Evolutionary conservation across 2,888 invertebrate species (phyloP).

Genomic region (Drosophila limbata): DNA sequence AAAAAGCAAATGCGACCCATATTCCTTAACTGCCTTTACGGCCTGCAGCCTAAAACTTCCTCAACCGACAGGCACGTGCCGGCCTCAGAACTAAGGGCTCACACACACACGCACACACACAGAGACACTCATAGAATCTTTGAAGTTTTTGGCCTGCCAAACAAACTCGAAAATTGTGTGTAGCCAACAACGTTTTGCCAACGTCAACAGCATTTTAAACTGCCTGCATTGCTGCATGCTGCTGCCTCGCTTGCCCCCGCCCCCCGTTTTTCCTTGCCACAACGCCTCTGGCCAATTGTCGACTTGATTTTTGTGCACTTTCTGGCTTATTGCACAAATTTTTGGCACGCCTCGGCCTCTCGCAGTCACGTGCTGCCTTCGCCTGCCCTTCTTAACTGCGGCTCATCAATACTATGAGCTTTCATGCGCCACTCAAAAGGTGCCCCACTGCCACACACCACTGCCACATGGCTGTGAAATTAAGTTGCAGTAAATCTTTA

Average conservation of each 20-base stretch:
- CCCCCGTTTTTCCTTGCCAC: background rate
- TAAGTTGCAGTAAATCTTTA: conserved; percentile 62
- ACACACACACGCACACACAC: conserved; percentile 7
- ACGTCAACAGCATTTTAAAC: conserved; percentile 69
- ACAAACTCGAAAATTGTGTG: conserved; percentile 63
- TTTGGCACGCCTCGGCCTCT: conserved; percentile 25
- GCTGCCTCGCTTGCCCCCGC: background rate
- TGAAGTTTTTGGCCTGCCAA: conserved; percentile 55
- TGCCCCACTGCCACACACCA: background rate
- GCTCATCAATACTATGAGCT: conserved; percentile 64
- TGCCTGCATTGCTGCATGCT: conserved; percentile 47
- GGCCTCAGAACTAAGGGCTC: conserved; percentile 29
- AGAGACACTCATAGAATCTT: background rate
- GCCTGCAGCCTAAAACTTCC: conserved; percentile 43
- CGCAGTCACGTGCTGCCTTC: conserved; percentile 57
- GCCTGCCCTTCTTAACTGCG: conserved; percentile 8
- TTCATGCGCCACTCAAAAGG: conserved; percentile 32
- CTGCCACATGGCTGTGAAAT: conserved; percentile 32
- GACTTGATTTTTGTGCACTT: conserved; percentile 76
- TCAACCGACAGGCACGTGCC: conserved; percentile 59
- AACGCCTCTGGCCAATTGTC: conserved; percentile 39
- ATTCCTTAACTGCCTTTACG: conserved; percentile 39
- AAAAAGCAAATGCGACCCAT: conserved; percentile 72
- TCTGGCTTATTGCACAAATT: conserved; percentile 75
- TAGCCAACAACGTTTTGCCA: conserved; percentile 43